Conservation (phyloP, 2,113 vertebrate genomes). For the Oncorhynchus gorbuscha region DNA sequence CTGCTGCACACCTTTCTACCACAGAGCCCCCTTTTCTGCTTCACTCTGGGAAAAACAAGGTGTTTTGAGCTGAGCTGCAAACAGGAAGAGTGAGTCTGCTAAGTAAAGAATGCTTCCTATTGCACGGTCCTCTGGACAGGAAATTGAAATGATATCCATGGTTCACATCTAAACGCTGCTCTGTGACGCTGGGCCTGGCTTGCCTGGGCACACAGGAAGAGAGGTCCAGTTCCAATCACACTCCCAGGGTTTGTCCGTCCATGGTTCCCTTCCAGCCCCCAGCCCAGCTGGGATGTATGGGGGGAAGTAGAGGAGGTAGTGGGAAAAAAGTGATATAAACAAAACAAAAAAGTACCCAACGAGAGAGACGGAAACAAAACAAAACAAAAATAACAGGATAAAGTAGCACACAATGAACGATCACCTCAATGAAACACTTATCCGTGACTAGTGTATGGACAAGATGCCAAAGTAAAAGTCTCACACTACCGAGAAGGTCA, state of each 20-base stretch:
- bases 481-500: neutral
- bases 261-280: neutral
- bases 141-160: slow-evolving; percentile 39
- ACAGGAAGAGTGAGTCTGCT: slow-evolving; percentile 33
- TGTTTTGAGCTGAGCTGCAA: slow-evolving; percentile 2
- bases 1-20: slow-evolving; percentile 17
- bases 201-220: slow-evolving; percentile 19
- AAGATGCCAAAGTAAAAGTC: no score
- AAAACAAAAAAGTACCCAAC: neutral
- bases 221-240: neutral
- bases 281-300: slow-evolving; percentile 9
- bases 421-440: neutral
- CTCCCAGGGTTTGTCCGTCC: neutral
- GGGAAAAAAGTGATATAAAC: neutral
- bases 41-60: slow-evolving; percentile 26
- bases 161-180: slow-evolving; percentile 28
- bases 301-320: neutral
- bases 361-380: neutral
- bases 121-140: slow-evolving; percentile 27
- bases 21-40: slow-evolving; percentile 1
- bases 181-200: slow-evolving; percentile 23
- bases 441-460: neutral
- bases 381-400: neutral
- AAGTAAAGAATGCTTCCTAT: slow-evolving; percentile 41
- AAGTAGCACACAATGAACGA: neutral